Evolutionary conservation across 2,113 vertebrate genomes (phyloP), one percentile per base, ranked within the genome.

Genomic region (Sterna hirundo): DNA sequence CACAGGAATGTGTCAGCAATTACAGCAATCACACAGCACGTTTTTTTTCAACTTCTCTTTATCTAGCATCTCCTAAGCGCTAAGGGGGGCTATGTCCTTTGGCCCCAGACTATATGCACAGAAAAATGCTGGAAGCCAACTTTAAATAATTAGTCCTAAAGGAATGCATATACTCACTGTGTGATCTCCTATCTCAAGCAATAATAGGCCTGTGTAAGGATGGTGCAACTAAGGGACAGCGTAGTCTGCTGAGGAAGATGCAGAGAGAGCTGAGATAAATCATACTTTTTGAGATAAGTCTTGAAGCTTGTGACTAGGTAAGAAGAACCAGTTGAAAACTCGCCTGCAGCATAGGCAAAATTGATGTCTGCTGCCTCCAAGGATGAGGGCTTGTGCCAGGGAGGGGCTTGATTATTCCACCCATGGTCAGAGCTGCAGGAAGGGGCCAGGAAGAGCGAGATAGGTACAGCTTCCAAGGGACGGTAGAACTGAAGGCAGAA

Each of bases 1-100:
- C 80, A 92, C 94, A 98, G 89, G 92, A 96, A 96, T 94, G 82
- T 70, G 68, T 92, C 75, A 93, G 49, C 91, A 96, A 88, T 97
- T 96, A 95, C 25, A 91, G 46, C 49, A 84, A 68, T 95, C 86
- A 93, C n/a, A n/a, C n/a, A n/a, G n/a, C n/a, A n/a, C n/a, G 0
- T 1, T 11, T 84, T 72, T 83, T 65, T 92, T 84, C 64, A 83
- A 51, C 79, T 93, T 87, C 60, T 90, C 47, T 84, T 92, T 96
- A 96, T 93, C 82, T 94, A 94, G 42, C 25, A 95, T 90, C 84
- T 89, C 74, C 77, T 92, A 90, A 96, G 95, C 81, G 49, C 18
- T 83, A 83, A 94, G 80, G 40, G 49, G 19, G 81, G 12, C 61
- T 60, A 17, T 65, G 46, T 85, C 78, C 80, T 89, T 65, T 58